Evolutionary conservation across 2,113 vertebrate species (phyloP).

Genomic region (Amphiprion ocellaris): DNA sequence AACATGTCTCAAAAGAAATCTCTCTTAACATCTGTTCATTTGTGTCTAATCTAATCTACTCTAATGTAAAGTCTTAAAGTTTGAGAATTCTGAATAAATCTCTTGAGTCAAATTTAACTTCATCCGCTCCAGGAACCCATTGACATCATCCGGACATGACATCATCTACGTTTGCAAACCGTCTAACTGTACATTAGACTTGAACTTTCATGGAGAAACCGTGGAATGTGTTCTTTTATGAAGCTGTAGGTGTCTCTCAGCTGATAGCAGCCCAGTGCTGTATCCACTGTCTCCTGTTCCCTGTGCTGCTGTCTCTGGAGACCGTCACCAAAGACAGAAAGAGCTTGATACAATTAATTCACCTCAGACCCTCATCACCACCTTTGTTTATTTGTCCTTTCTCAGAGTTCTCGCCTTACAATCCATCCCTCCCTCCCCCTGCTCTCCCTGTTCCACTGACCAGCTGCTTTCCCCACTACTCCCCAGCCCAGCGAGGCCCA

Average conservation of each 20-base stretch:
- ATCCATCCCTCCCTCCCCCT: slow-evolving; percentile 55
- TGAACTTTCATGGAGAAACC: background rate
- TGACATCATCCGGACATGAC: background rate
- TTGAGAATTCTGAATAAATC: too few relatives aligned
- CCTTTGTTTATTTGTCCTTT: slow-evolving; percentile 84
- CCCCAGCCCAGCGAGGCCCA: slow-evolving; percentile 17
- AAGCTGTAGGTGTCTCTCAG: slow-evolving; percentile 18
- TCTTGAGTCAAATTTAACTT: background rate
- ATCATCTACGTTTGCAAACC: background rate
- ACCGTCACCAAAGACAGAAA: slow-evolving; percentile 39
- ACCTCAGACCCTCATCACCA: slow-evolving; percentile 77
- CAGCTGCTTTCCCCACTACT: slow-evolving; percentile 64
- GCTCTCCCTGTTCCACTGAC: slow-evolving; percentile 54
- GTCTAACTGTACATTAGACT: background rate
- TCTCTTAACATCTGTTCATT: too few relatives aligned
- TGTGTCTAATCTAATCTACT: background rate
- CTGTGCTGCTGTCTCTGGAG: slow-evolving; percentile 50
- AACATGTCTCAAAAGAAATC: too few relatives aligned
- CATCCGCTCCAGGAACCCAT: background rate
- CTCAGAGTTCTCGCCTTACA: slow-evolving; percentile 84
- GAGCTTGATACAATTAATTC: slow-evolving; percentile 75
- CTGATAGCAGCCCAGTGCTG: slow-evolving; percentile 3
- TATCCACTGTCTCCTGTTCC: slow-evolving; percentile 41
- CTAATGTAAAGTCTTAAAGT: background rate
- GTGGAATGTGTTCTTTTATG: background rate